Base-by-base conservation (phyloP, 2,888 invertebrate species). In the Sturmia bella region DNA sequence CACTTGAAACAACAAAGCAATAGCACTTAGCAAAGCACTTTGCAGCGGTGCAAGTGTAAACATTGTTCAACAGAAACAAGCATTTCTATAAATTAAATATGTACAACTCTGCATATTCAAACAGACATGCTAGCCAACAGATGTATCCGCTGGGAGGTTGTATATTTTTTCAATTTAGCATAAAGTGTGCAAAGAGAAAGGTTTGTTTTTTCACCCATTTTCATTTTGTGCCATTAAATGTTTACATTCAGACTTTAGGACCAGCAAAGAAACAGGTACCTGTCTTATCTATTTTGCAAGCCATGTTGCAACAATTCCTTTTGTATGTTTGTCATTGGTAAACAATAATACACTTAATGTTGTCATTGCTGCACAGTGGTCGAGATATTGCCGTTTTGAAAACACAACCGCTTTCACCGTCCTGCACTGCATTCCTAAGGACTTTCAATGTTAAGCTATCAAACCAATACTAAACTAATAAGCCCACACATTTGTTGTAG, bases 211-310 rank as follows among this genome's bases (percentile, higher is more conserved):
- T 50, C 50, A 24, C 15, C 11, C 45, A n/a, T 21, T 3, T 52
- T 41, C 1, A 19, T 59, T 24, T 21, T 37, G 24, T 50, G 0
- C 39, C 12, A 17, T 12, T 50, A 7, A 45, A 19, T 5, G 43
- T 37, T n/a, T 17, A 37, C 32, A 37, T 11, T 11, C 13, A 61
- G 56, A 56, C 32, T 19, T 6, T 45, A 21, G 32, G 19, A 50
- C 56, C 19, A 21, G 37, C 39, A 63, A 56, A 41, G 32, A 17
- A n/a, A 37, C 19, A 21, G 69, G 66, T 68, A 45, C 63, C 63
- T 73, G 81, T 64, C 82, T 82, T 82, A 82, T 82, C 82, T 78
- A 52, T 59, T 69, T 82, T 74, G 45, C 56, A 74, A 52, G 41
- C 78, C 69, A 78, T 78, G 69, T 70, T 82, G 69, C 64, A 59